These are phyloP conservation scores for Prionailurus viverrinus DNA, from an alignment of 2,113 vertebrate species.

Conservation along the genomic window DNA sequence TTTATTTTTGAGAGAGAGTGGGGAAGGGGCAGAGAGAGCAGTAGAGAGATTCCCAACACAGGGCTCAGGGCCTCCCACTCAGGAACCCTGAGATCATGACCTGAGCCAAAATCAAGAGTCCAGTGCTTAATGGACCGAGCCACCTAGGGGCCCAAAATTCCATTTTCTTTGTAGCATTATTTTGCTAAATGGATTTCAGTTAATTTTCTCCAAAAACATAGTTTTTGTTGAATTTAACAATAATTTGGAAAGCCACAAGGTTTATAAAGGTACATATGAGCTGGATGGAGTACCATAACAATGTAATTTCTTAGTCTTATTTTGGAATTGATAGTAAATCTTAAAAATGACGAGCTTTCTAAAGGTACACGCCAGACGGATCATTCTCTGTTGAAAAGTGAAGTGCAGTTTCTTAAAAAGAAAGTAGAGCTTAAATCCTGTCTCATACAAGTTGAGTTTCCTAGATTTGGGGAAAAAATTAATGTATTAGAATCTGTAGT, in stretches of 20 bases:
- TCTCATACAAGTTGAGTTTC: conserved; percentile 11
- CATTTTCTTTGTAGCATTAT: conserved; percentile 39
- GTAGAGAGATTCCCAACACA: too few relatives aligned
- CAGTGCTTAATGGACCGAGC: too few relatives aligned
- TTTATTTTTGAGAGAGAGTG: too few relatives aligned
- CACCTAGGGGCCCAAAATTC: neutral
- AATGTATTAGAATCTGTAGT: conserved; percentile 17
- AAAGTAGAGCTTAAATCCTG: conserved; percentile 15
- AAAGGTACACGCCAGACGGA: neutral
- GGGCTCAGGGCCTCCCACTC: too few relatives aligned
- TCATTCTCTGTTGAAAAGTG: conserved; percentile 47
- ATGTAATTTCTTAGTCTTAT: conserved; percentile 55
- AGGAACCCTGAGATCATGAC: too few relatives aligned
- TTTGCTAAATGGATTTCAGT: conserved; percentile 35
- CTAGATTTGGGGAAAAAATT: neutral
- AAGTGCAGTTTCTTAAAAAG: conserved; percentile 1
- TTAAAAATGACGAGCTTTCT: conserved; percentile 32
- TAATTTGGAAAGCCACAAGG: conserved; percentile 1
- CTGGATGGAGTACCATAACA: neutral
- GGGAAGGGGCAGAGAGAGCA: too few relatives aligned
- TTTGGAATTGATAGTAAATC: conserved; percentile 40
- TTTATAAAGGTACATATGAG: neutral
- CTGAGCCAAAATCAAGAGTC: too few relatives aligned
- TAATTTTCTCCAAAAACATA: conserved; percentile 54
- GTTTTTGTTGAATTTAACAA: conserved; percentile 1